Evolutionary conservation across 2,888 invertebrate genomes (phyloP), one percentile per base, ranked within the genome.

Genomic region (Spilarctia lutea): DNA sequence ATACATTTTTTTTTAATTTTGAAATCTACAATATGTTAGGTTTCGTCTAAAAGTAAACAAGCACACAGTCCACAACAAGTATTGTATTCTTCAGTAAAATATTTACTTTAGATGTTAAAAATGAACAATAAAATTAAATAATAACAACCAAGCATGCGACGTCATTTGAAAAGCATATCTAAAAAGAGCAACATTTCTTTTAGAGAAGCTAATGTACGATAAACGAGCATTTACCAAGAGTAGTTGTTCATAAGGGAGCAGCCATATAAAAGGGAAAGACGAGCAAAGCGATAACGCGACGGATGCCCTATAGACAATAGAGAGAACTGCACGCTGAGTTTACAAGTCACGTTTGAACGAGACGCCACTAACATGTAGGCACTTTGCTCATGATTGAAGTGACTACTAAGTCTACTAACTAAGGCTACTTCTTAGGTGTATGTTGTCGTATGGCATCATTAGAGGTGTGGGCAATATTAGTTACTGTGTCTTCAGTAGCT

Each of bases 241-340:
- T 74, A 56, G 78, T 78, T 81, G 79, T 84, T 87, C 84, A 85
- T 82, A 85, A 79, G 82, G 83, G 81, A 80, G 87, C 87, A 89
- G 89, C 85, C 87, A 83, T 89, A 87, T 83, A 86, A 88, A 70
- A 87, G 79, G 85, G 87, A 79, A 82, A 81, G 85, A 80, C 67
- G 76, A 81, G 87, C 87, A 89, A 90, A 82, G 81, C 78, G 90
- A 89, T 90, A 90, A 90, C 83, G 77, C 85, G 84, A 83, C 85
- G 87, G 85, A 85, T 85, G 86, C 84, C 80, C 80, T 74, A 83
- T 81, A 89, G 87, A 91, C 90, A 91, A 90, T 87, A 82, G 85
- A 79, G 77, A 74, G 73, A 84, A 86, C 82, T 79, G 78, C 81
- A 79, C 84, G 77, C 73, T 75, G 83, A 79, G 83, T 81, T 80